Conservation (phyloP, 2,113 vertebrate species). For the Chiloscyllium plagiosum region DNA sequence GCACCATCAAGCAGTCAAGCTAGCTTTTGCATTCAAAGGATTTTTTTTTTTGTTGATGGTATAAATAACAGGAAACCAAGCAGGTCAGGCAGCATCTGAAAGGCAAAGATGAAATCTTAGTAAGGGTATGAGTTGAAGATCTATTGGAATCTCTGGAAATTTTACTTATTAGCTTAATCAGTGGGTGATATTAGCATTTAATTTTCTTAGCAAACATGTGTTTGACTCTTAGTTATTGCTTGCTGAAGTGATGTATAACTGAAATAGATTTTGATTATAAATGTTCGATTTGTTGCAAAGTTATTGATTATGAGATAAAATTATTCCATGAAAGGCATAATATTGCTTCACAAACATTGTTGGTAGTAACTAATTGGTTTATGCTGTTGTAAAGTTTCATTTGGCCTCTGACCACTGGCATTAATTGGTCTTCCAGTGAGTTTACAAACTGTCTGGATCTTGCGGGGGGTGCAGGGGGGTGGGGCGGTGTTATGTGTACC, state of each 20-base stretch:
- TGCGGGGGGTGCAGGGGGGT: too few relatives aligned
- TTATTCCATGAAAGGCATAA: neutral
- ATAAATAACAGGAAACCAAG: neutral
- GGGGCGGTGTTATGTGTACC: too few relatives aligned
- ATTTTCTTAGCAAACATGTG: neutral
- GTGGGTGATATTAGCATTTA: neutral
- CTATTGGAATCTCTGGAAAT: neutral
- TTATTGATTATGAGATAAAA: neutral
- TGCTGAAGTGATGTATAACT: neutral
- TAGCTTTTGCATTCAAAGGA: neutral
- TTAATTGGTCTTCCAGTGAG: too few relatives aligned
- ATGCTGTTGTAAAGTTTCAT: too few relatives aligned
- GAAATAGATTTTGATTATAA: neutral
- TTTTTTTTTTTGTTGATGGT: neutral
- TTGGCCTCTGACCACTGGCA: too few relatives aligned
- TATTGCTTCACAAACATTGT: neutral
- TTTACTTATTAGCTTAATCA: neutral
- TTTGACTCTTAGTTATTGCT: neutral
- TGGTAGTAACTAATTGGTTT: neutral
- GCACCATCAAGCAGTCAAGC: neutral
- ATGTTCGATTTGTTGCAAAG: neutral
- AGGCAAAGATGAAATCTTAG: neutral
- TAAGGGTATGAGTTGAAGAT: neutral
- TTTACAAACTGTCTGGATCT: too few relatives aligned
- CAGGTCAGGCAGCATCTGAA: neutral